Evolutionary conservation across 2,797 vertebrate species (phyloP).

Genomic region (Acrossocheilus fasciatus): DNA sequence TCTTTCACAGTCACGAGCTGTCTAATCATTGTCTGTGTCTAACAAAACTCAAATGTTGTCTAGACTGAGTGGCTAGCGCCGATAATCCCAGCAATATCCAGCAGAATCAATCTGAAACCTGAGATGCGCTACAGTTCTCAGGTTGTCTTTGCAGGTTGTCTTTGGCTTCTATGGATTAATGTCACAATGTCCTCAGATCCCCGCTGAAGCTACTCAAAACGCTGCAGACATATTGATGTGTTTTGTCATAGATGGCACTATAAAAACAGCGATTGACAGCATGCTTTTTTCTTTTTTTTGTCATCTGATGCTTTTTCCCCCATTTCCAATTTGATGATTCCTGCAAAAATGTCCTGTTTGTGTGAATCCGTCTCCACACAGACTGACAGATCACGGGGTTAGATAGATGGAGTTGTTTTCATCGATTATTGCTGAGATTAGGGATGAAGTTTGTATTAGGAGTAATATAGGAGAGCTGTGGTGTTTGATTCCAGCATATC

Average conservation of each 20-base stretch:
- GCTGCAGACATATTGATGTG: neutral
- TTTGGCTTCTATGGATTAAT: conserved; percentile 82
- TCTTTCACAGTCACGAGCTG: conserved; percentile 58
- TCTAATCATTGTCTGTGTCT: conserved; percentile 87
- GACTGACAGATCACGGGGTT: neutral
- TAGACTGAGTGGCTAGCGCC: conserved; percentile 95
- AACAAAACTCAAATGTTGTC: conserved; percentile 93
- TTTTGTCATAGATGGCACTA: neutral
- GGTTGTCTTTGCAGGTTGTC: conserved; percentile 72
- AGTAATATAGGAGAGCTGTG: neutral
- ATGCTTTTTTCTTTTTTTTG: neutral
- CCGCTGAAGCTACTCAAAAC: neutral
- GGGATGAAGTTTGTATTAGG: neutral
- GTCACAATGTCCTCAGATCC: conserved; percentile 75
- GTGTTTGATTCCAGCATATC: neutral
- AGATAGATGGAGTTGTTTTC: too few relatives aligned
- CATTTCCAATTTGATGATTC: neutral
- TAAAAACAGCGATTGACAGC: neutral
- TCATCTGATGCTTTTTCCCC: neutral
- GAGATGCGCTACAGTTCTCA: conserved; percentile 82
- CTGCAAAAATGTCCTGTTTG: neutral
- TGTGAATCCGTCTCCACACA: neutral
- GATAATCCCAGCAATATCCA: conserved; percentile 94
- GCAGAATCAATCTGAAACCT: conserved; percentile 93
- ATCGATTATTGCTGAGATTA: neutral